phyloP scores from a whole-genome alignment of 2,888 invertebrate species.

The Meghimatium bilineatum region DNA sequence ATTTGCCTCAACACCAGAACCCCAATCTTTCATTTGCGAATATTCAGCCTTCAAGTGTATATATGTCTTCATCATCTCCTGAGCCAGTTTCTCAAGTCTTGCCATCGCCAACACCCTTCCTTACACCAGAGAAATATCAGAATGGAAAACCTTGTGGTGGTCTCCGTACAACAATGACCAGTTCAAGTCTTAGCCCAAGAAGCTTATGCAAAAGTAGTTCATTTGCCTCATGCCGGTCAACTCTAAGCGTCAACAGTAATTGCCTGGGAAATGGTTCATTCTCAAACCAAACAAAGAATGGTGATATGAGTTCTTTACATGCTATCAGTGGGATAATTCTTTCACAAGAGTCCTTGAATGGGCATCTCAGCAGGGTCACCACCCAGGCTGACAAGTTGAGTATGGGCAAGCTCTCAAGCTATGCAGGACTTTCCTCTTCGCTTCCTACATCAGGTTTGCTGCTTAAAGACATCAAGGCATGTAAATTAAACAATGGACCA shows the following conservation, averaged over 20 bases:
- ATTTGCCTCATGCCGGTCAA: conserved; percentile 36
- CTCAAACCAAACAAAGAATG: background rate
- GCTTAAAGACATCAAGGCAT: conserved; percentile 4
- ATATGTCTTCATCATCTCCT: background rate
- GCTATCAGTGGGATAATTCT: background rate
- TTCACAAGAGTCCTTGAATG: background rate
- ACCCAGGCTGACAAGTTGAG: background rate
- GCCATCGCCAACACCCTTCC: background rate
- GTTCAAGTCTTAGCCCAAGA: conserved; percentile 24
- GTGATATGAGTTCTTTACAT: background rate
- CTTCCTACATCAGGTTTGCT: background rate
- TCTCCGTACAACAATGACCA: background rate
- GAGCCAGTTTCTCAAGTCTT: conserved; percentile 14
- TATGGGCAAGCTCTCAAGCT: background rate
- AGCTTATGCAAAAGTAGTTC: conserved; percentile 38
- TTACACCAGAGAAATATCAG: conserved; percentile 14
- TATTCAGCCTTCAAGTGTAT: background rate
- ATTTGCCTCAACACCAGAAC: background rate
- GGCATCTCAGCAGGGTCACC: background rate
- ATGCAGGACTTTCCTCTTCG: background rate
- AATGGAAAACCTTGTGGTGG: conserved; percentile 7
- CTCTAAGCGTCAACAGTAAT: conserved; percentile 23
- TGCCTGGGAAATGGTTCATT: background rate
- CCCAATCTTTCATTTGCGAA: background rate
- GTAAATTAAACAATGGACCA: background rate